Base-by-base conservation (phyloP, 1,140 invertebrate genomes). In the Ladona fulva region DNA sequence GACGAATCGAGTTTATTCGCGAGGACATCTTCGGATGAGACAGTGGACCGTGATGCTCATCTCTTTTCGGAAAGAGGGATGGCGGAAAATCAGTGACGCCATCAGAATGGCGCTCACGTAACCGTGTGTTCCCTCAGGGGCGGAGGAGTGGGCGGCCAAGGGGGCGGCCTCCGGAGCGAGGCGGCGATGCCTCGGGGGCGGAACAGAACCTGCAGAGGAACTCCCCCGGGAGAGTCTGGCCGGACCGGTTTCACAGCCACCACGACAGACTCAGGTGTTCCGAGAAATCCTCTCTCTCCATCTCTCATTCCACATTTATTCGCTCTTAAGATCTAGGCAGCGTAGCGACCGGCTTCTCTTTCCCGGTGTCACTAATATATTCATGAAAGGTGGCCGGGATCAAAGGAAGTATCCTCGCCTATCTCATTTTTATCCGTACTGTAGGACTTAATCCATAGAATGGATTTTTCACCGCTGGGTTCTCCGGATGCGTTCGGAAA, bases 191-290 rank as follows among this genome's bases (percentile, higher is more conserved):
- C 52, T 22, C n/a, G 52, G 52, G 52, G 52, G 52, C 52, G 52
- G 52, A 6, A 10, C 10, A 19, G 44, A 52, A 66, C 14, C 52
- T 22, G n/a, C n/a, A 16, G 3, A 66, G 52, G n/a, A 66, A 66
- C 52, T 66, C 52, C 29, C 29, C 29, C 5, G 52, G 52, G 52
- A 66, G 52, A 66, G 52, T 16, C 52, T 12, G 14, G 52, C 52
- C 14, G 52, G 12, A 66, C 52, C 52, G 52, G 52, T 66, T 66
- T 22, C 12, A 10, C 44, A 19, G 44, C 52, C n/a, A 66, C 52
- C 52, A 66, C 52, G 52, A 66, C 52, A 66, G 52, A 66, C 52
- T 66, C 52, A 66, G 52, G 52, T 66, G 52, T 66, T 66, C 52
- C 52, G 12, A 16, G n/a, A 22, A 22, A 66, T 16, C 14, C 52